Percentiles rank a stretch among this genome's conserved stretches.
These are phyloP conservation scores for Epizoanthus fatuus DNA, from an alignment of 92 coral and sea anemone species.

Conservation along the genomic window DNA sequence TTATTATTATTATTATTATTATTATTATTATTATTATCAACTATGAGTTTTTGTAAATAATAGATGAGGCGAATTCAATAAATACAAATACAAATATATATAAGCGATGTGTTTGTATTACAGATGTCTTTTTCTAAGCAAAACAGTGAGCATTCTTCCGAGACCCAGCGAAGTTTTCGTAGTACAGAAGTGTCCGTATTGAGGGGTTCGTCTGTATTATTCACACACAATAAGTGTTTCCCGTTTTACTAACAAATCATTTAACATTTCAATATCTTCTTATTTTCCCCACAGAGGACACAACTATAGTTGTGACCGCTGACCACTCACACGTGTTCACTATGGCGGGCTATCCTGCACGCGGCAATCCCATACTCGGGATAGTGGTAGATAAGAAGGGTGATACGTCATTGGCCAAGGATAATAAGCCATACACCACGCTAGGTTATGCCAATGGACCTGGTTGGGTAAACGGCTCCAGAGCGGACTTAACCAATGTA, in stretches of 20 bases:
- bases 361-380: slow-evolving; percentile 86
- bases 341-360: slow-evolving; percentile 70
- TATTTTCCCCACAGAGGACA: slow-evolving; percentile 64
- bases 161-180: too few relatives aligned
- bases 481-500: slow-evolving; percentile 74
- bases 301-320: slow-evolving; percentile 78
- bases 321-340: slow-evolving; percentile 89
- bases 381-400: slow-evolving; percentile 19
- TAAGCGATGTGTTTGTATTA: too few relatives aligned
- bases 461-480: slow-evolving; percentile 52
- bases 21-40: too few relatives aligned
- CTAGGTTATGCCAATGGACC: slow-evolving; percentile 83
- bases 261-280: background rate
- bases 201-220: too few relatives aligned
- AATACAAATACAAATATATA: too few relatives aligned
- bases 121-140: too few relatives aligned
- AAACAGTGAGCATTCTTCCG: too few relatives aligned
- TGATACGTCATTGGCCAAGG: slow-evolving; percentile 38
- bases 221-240: too few relatives aligned
- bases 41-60: too few relatives aligned
- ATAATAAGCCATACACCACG: slow-evolving; percentile 72
- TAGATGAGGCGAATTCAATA: too few relatives aligned
- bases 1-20: too few relatives aligned
- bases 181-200: too few relatives aligned
- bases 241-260: background rate